Evolutionary conservation across 2,888 invertebrate species (phyloP), one percentile per base, ranked within the genome.

Genomic region (Drosophila pegasa): DNA sequence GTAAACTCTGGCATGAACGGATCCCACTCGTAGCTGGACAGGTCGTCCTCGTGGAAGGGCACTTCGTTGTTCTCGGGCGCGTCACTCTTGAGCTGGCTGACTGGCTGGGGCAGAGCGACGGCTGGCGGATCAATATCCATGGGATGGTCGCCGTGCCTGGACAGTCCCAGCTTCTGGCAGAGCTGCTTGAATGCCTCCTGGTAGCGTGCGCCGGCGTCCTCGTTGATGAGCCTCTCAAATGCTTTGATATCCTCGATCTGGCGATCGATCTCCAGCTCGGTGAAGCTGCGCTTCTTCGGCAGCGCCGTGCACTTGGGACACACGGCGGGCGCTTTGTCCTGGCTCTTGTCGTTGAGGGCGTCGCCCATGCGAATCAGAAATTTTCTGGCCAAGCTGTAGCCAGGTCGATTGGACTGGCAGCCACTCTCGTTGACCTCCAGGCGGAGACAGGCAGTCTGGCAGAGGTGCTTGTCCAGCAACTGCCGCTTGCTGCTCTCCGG

Each of bases 191-290:
- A 88, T 16, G 79, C 83, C 3, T 79, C 73, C 61, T 70, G 79
- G 33, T 71, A 79, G 12, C 62, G 61, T 1, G 55, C 43, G 14
- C 61, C 68, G 7, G 22, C 71, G 40, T 66, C 60, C 9, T 64
- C 60, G 6, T 43, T 60, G 2, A 71, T 71, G 6, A 68, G 18
- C 8, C 40, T 31, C 55, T 71, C 75, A 9, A 67, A 59, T 7
- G 54, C 61, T 25, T 76, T 84, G 0, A 88, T 84, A 7, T 72
- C 73, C 47, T 87, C 75, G 16, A 88, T 85, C 57, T 85, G 87
- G 1, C 58, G 64, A 27, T 84, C 87, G 29, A 88, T 85, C 45
- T 85, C 85, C 33, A 71, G 43, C 41, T 85, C 88, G 12, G 72
- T 81, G 45, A 57, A 69, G 25, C 65, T 68, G n/a, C 14, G 27